Percentiles rank a stretch among this genome's conserved stretches.
These are phyloP conservation scores for Phyllotreta striolata DNA, from an alignment of 2,888 invertebrate species.

Conservation along the genomic window DNA sequence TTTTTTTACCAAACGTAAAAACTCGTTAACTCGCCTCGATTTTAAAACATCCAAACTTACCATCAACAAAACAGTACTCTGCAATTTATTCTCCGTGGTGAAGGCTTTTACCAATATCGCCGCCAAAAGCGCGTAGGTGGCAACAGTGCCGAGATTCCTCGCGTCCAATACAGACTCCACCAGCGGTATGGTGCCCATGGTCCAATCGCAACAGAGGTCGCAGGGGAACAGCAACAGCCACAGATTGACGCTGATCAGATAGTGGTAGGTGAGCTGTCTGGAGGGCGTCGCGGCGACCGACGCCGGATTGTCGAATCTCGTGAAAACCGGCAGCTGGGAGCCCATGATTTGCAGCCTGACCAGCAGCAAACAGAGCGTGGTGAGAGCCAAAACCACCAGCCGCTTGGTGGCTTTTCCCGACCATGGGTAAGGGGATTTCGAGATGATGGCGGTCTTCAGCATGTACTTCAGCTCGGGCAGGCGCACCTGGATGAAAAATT, in stretches of 20 bases:
- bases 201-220: slow-evolving; percentile 96
- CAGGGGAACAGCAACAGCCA: slow-evolving; percentile 91
- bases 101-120: slow-evolving; percentile 67
- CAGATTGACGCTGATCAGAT: slow-evolving; percentile 88
- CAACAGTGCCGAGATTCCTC: slow-evolving; percentile 82
- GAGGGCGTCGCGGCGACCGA: slow-evolving; percentile 85
- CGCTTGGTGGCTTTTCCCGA: slow-evolving; percentile 78
- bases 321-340: slow-evolving; percentile 94
- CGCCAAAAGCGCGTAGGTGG: slow-evolving; percentile 70
- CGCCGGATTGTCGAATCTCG: slow-evolving; percentile 97
- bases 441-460: slow-evolving; percentile 62
- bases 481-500: slow-evolving; percentile 60
- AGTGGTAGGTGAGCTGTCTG: slow-evolving; percentile 91
- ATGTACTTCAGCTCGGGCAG: slow-evolving; percentile 63
- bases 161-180: slow-evolving; percentile 80
- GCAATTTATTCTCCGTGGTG: slow-evolving; percentile 67
- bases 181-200: slow-evolving; percentile 94
- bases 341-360: slow-evolving; percentile 94
- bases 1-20: too few relatives aligned
- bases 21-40: too few relatives aligned
- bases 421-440: slow-evolving; percentile 67
- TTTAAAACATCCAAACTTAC: slow-evolving; percentile 58
- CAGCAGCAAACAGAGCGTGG: slow-evolving; percentile 81
- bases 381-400: slow-evolving; percentile 79
- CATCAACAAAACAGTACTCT: slow-evolving; percentile 75